These are phyloP conservation scores for Nothoprocta perdicaria DNA, from an alignment of 2,113 vertebrate genomes.

Conservation along the genomic window DNA sequence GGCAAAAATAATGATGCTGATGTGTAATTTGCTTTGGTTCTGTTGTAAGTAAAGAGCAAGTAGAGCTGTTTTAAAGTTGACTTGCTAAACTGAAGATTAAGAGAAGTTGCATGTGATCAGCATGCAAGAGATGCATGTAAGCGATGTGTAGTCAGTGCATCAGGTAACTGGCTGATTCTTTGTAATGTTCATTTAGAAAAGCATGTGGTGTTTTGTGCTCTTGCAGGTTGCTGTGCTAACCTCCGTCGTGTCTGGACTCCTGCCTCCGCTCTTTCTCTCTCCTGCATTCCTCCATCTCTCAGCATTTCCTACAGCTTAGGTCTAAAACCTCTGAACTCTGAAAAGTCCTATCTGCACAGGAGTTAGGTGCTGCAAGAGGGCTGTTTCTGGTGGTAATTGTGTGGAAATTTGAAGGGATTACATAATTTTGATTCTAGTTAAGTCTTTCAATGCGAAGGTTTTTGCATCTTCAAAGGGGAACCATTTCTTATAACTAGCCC, in stretches of 20 bases:
- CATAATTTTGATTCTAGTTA: not conserved
- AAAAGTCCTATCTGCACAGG: not conserved
- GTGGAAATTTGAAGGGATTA: not conserved
- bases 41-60: not conserved
- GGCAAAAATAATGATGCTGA: not conserved
- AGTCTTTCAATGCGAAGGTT: not conserved
- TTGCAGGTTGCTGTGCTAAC: not conserved
- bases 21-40: not conserved
- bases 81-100: not conserved
- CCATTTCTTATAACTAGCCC: not conserved
- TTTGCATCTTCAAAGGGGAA: not conserved
- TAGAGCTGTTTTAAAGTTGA: not conserved
- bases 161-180: not conserved
- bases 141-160: not conserved
- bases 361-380: not conserved
- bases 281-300: not conserved
- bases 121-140: not conserved
- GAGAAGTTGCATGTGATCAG: not conserved
- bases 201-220: not conserved
- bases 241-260: not conserved
- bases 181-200: not conserved
- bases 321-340: not conserved
- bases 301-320: not conserved
- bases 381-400: accelerated
- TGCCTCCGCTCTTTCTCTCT: not conserved